Conservation (phyloP, 2,113 vertebrate genomes). For the Mugil cephalus region DNA sequence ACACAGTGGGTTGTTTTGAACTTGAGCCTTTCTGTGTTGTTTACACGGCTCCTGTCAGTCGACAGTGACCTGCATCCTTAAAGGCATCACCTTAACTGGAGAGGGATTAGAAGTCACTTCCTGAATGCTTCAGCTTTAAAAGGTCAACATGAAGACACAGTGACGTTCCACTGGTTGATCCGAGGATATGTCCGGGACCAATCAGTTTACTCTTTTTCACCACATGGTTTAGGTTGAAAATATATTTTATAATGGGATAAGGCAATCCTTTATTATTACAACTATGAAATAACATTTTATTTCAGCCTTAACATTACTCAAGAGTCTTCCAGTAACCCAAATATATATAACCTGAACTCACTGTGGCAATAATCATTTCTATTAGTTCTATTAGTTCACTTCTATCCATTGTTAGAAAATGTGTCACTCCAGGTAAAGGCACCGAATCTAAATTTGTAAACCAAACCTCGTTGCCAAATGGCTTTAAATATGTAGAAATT, state of each 20-base stretch:
- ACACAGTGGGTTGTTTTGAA: slow-evolving; percentile 24
- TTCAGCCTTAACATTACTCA: not conserved
- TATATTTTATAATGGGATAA: not conserved
- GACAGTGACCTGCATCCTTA: slow-evolving; percentile 56
- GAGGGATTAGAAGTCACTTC: slow-evolving; percentile 72
- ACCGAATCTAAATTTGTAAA: not conserved
- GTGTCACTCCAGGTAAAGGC: not conserved
- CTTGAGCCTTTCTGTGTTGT: slow-evolving; percentile 17
- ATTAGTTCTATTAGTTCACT: no score
- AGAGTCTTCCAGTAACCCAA: not conserved
- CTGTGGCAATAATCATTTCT: not conserved
- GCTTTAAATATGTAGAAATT: not conserved
- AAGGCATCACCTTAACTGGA: slow-evolving; percentile 56
- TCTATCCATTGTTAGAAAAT: no score
- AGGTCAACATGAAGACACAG: slow-evolving; percentile 30
- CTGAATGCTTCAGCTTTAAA: slow-evolving; percentile 52
- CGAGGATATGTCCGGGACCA: not conserved
- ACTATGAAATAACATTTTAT: not conserved
- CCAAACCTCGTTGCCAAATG: not conserved
- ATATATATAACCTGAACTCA: not conserved
- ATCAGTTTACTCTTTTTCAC: slow-evolving; percentile 8
- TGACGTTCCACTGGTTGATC: slow-evolving; percentile 14
- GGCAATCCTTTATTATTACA: not conserved
- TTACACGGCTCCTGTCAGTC: slow-evolving; percentile 46
- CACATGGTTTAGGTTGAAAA: not conserved